Evolutionary conservation across 2,888 invertebrate genomes (phyloP).

Genomic region (Lasioglossum oenotherae): DNA sequence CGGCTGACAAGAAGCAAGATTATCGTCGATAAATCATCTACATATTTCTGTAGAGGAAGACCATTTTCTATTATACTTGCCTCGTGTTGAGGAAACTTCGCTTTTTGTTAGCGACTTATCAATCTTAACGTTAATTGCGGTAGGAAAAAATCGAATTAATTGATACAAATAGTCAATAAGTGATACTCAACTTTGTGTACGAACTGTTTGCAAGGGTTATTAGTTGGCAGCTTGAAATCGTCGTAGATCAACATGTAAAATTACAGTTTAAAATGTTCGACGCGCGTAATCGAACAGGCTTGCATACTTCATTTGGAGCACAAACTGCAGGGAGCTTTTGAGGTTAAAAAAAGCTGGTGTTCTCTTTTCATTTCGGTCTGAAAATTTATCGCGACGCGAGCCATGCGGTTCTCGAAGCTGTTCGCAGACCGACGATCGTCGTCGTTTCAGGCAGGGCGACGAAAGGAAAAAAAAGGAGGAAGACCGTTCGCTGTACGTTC

Average conservation of each 20-base stretch:
- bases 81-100: background rate
- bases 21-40: conserved; percentile 53
- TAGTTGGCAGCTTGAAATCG: background rate
- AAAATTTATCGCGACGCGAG: background rate
- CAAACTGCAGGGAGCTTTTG: background rate
- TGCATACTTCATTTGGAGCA: background rate
- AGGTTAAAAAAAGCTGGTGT: background rate
- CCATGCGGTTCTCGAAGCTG: background rate
- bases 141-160: background rate
- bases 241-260: background rate
- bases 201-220: background rate
- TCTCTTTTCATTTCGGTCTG: background rate
- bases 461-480: background rate
- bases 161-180: background rate
- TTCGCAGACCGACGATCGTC: background rate
- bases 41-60: background rate
- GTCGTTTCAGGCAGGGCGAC: background rate
- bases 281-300: background rate
- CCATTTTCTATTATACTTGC: background rate
- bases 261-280: background rate
- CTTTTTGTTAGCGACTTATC: background rate
- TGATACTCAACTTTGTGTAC: background rate
- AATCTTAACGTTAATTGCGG: background rate
- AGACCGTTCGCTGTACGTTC: background rate
- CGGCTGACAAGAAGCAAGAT: conserved; percentile 45